phyloP scores from a whole-genome alignment of 1,140 invertebrate genomes.

The Lepidurus arcticus region DNA sequence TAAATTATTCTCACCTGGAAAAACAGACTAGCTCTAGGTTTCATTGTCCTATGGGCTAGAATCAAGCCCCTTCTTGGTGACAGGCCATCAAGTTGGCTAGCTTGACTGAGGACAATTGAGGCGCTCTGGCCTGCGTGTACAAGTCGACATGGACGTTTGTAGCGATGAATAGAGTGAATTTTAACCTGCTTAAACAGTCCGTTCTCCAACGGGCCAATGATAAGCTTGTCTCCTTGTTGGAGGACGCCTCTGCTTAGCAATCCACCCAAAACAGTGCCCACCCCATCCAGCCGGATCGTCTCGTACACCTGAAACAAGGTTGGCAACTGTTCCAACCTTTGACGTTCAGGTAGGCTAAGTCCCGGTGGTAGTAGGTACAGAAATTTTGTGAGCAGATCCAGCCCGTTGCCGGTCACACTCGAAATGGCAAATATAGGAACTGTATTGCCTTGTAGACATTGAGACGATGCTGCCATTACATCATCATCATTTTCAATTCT shows the following conservation, averaged over 20 bases:
- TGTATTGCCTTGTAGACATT: conserved; percentile 56
- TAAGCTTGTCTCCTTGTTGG: conserved; percentile 69
- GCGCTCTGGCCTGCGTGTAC: conserved; percentile 87
- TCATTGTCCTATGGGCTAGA: conserved; percentile 36
- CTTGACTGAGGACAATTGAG: conserved; percentile 65
- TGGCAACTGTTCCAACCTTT: conserved; percentile 63
- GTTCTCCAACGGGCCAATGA: conserved; percentile 75
- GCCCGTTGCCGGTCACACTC: conserved; percentile 82
- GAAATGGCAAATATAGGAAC: conserved; percentile 91
- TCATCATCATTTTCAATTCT: conserved; percentile 63
- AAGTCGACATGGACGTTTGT: conserved; percentile 77
- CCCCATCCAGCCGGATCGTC: conserved; percentile 72
- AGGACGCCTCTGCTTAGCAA: conserved; percentile 75
- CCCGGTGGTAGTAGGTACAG: conserved; percentile 65
- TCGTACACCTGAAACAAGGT: conserved; percentile 90
- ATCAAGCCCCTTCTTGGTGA: conserved; percentile 72
- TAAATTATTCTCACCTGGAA: conserved; percentile 37
- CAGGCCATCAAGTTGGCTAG: conserved; percentile 48
- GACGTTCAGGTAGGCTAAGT: conserved; percentile 60
- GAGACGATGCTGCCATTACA: conserved; percentile 60
- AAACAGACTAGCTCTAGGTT: conserved; percentile 35
- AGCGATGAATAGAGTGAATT: conserved; percentile 80
- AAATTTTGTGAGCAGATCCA: conserved; percentile 73
- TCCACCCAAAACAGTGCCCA: conserved; percentile 73
- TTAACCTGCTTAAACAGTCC: conserved; percentile 72